Evolutionary conservation across 1,140 invertebrate species (phyloP), one percentile per base, ranked within the genome.

Genomic region (Heliothis subflexa): DNA sequence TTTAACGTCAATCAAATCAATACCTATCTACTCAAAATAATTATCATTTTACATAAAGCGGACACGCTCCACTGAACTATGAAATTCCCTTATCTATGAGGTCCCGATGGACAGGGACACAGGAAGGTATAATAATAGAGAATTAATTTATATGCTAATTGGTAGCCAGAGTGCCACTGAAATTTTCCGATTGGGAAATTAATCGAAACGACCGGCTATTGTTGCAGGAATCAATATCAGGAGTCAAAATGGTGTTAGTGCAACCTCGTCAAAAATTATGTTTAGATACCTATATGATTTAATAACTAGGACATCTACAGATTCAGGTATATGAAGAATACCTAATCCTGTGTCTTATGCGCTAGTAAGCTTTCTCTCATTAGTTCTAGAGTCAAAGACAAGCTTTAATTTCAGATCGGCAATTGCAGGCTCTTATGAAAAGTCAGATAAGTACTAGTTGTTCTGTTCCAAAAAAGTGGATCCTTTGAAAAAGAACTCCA

Each of bases 111-210:
- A 62, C 72, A 28, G 18, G 21, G n/a, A 28, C 33, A 62, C 72
- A 55, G 72, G 45, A 62, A 74, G 55, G 55, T 74, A 74, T 50
- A 61, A 49, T 74, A 72, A 73, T 72, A 75, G 55, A 18, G 61
- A 80, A 79, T 79, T 74, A 57, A 79, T 79, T 74, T 79, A 74
- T 74, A 79, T 80, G 74, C 74, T 76, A 76, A 76, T 74, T 74
- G 33, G 7, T 61, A 28, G 72, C 57, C 72, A 28, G 57, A 49
- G 18, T 50, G 45, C 45, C 16, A 74, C 72, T 74, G 72, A 74
- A 74, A 74, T 61, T 61, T 74, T 74, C 57, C 40, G 55, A 74
- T 61, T 49, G 72, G 54, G 14, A 72, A 28, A 62, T 74, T 74
- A 47, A 74, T 74, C 72, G 72, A 49, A 49, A 28, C 55, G 11